A percentile compares a stretch with the other conserved stretches of the same genome.
Evolutionary conservation across 2,113 vertebrate genomes (phyloP).

Genomic region (Tragulus kanchil): DNA sequence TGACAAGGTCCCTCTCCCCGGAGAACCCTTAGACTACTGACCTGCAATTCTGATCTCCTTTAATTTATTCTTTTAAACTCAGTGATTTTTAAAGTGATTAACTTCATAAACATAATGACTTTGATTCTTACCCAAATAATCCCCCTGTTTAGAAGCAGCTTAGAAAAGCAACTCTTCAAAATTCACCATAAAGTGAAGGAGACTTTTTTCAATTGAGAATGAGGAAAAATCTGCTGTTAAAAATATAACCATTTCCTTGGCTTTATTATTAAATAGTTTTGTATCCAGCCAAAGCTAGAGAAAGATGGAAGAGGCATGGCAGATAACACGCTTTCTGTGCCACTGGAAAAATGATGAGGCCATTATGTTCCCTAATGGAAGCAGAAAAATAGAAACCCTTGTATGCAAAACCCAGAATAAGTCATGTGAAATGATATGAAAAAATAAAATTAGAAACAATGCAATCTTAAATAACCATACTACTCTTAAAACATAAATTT

Average conservation of each 20-base stretch:
- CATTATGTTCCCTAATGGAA: not conserved
- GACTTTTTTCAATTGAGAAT: not conserved
- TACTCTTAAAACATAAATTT: not conserved
- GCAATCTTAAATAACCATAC: not conserved
- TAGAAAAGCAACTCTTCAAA: constrained; percentile 30
- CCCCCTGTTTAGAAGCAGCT: constrained; percentile 10
- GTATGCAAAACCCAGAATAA: not conserved
- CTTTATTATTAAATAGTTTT: not conserved
- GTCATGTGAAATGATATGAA: not conserved
- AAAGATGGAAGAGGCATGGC: not conserved
- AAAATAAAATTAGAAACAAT: constrained; percentile 1
- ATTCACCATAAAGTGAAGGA: not conserved
- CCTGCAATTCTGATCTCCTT: constrained; percentile 1
- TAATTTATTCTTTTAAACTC: constrained; percentile 36
- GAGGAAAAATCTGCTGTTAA: not conserved
- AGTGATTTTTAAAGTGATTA: constrained; percentile 45
- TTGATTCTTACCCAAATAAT: constrained; percentile 44
- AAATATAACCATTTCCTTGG: not conserved
- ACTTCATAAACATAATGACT: constrained; percentile 41
- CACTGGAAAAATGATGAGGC: not conserved
- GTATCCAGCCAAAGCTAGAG: not conserved
- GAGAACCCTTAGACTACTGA: not conserved
- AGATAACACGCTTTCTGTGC: not conserved
- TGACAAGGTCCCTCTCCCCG: not conserved
- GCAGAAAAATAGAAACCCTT: not conserved